Base-by-base conservation (phyloP, 2,888 invertebrate species). In the Erpobdella octoculata region DNA sequence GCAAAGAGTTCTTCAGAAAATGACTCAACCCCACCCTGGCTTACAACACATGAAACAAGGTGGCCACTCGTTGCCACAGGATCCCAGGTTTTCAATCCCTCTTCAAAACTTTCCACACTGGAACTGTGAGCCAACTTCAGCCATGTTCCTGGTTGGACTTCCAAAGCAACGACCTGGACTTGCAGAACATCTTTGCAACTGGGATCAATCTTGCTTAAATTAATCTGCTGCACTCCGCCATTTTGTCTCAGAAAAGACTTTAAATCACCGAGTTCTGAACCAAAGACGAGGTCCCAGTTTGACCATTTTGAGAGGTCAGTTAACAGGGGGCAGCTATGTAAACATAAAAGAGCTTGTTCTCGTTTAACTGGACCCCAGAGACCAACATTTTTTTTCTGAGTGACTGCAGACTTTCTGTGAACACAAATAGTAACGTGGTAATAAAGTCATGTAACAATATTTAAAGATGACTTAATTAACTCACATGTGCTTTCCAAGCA, bases 281-380 rank as follows among this genome's bases (percentile, higher is more conserved):
- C 78, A 76, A 81, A 82, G 37, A 81, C 78, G 28, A 79, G 71
- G 38, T 76, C 70, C 82, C 82, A 82, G 74, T 81, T 80, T 41
- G 79, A 79, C 80, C 81, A 81, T 21, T 73, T 76, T 0, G 74
- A 76, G 68, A 82, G 62, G 72, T 82, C 78, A 59, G 77, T 80
- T 75, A 82, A 73, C 65, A 82, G 74, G 12, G 81, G 82, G 73
- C 81, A 82, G 74, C 76, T 79, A 71, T 80, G 78, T 68, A 82
- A 77, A 73, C 80, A 80, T 15, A 78, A 77, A 62, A 79, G 76
- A 8, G 81, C 82, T n/a, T 77, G 74, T 28, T 81, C 81, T 46
- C 74, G 74, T 12, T 78, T 79, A 76, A 79, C 79, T 71, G 77
- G 77, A 9, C 82, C 82, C 31, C 79, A 72, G 12, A 79, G 76